Percentiles rank a stretch among this genome's conserved stretches.
Conservation (phyloP, 2,797 vertebrate genomes). For the Todus mexicanus region DNA sequence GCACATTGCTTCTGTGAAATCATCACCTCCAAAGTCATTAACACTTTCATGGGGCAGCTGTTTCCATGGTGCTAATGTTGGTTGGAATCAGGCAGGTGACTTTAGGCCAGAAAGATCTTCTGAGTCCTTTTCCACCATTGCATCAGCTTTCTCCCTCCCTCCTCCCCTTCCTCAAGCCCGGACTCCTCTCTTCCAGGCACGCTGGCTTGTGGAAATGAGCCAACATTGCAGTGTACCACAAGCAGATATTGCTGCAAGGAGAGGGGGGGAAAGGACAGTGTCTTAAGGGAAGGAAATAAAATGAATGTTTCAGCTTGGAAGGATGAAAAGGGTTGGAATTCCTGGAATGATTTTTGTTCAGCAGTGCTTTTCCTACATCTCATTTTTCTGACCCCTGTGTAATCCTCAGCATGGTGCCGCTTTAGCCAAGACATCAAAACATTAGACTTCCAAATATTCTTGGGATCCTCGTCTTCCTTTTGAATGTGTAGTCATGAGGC, state of each 20-base stretch:
- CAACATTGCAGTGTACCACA: neutral
- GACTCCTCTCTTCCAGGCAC: neutral
- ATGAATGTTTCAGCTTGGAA: neutral
- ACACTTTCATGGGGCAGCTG: neutral
- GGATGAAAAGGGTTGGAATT: neutral
- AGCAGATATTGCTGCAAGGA: conserved; percentile 1
- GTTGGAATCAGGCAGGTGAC: neutral
- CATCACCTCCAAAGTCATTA: neutral
- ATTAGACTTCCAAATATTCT: neutral
- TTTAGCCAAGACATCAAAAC: neutral
- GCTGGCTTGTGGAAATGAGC: conserved; percentile 39
- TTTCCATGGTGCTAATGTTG: neutral
- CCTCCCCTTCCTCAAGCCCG: neutral
- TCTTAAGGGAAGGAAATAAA: neutral
- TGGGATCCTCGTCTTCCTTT: neutral
- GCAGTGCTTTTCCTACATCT: neutral
- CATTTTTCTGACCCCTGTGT: neutral
- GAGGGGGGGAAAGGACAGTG: neutral
- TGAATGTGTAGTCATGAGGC: neutral
- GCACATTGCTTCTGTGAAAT: neutral
- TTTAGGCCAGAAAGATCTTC: neutral
- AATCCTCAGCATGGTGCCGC: neutral
- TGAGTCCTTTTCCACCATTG: neutral
- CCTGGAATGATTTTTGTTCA: neutral
- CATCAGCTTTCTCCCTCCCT: neutral